These are phyloP conservation scores for Lamprologus speciosus DNA, from an alignment of 2,113 vertebrate species.

Conservation along the genomic window DNA sequence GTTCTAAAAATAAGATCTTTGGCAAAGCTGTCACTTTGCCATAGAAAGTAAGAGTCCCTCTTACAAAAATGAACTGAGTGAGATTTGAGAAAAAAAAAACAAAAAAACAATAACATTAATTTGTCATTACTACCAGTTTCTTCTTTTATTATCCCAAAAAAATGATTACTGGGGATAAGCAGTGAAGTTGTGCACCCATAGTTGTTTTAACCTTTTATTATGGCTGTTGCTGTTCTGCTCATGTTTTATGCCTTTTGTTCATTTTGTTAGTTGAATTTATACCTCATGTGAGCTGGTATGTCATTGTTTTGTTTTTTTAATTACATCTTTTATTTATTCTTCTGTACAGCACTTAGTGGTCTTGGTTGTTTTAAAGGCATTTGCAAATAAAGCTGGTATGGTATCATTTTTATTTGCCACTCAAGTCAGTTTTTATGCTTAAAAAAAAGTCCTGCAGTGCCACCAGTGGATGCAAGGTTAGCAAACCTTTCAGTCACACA, in stretches of 20 bases:
- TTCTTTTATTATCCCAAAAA: not conserved
- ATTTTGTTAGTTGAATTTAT: not conserved
- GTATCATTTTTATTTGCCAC: not conserved
- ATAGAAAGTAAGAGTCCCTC: not conserved
- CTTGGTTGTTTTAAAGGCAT: not conserved
- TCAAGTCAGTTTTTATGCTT: not conserved
- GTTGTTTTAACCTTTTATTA: not conserved
- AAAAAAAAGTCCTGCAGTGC: not conserved
- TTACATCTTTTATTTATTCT: not conserved
- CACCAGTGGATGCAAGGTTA: not conserved
- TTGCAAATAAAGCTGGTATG: not conserved
- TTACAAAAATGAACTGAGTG: not conserved
- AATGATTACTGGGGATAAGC: not conserved
- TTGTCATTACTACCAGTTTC: not conserved
- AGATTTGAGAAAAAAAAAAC: not conserved
- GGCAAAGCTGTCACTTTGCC: not conserved
- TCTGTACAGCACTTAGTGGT: not conserved
- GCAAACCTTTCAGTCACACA: not conserved
- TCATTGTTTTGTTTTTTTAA: accelerated
- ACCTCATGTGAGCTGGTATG: not conserved
- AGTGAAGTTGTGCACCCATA: accelerated
- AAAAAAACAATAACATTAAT: not conserved
- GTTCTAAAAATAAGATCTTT: not conserved
- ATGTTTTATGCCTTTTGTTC: not conserved
- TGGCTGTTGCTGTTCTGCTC: not conserved